Evolutionary conservation across 2,113 vertebrate species (phyloP).

Genomic region (Sapayoa aenigma): DNA sequence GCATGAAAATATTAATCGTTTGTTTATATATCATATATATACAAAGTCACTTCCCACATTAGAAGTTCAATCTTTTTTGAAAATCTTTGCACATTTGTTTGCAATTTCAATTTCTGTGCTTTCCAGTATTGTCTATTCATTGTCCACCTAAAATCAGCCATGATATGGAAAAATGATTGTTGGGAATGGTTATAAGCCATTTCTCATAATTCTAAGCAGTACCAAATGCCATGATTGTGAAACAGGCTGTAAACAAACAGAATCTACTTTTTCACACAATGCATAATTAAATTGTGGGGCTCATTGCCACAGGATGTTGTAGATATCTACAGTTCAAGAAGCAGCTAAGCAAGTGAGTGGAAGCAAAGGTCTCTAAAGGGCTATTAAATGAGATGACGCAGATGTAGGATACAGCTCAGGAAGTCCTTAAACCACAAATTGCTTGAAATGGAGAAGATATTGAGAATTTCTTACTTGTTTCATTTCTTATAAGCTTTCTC

Average conservation of each 20-base stretch:
- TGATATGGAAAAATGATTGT: slow-evolving; percentile 4
- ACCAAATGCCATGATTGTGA: slow-evolving; percentile 9
- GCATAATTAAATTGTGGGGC: slow-evolving; percentile 7
- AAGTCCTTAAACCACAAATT: slow-evolving; percentile 63
- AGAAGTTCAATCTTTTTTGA: background rate
- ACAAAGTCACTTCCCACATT: background rate
- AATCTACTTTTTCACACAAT: slow-evolving; percentile 31
- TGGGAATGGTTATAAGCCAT: background rate
- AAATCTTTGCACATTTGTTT: slow-evolving; percentile 6
- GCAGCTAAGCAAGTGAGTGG: slow-evolving; percentile 6
- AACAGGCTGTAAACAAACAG: slow-evolving; percentile 39
- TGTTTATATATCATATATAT: background rate
- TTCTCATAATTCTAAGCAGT: background rate
- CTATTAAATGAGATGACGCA: slow-evolving; percentile 58
- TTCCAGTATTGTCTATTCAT: background rate
- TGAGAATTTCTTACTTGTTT: slow-evolving; percentile 35
- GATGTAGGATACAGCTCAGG: slow-evolving; percentile 35
- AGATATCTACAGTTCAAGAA: slow-evolving; percentile 32
- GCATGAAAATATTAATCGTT: background rate
- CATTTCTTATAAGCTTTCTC: slow-evolving; percentile 3
- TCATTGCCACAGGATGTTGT: slow-evolving; percentile 10
- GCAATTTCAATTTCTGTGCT: background rate
- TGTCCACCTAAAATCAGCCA: slow-evolving; percentile 20
- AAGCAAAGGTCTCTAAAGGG: slow-evolving; percentile 40
- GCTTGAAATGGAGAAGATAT: slow-evolving; percentile 47